These are phyloP conservation scores for Babyrousa celebensis DNA, from an alignment of 2,797 vertebrate species.

Conservation along the genomic window DNA sequence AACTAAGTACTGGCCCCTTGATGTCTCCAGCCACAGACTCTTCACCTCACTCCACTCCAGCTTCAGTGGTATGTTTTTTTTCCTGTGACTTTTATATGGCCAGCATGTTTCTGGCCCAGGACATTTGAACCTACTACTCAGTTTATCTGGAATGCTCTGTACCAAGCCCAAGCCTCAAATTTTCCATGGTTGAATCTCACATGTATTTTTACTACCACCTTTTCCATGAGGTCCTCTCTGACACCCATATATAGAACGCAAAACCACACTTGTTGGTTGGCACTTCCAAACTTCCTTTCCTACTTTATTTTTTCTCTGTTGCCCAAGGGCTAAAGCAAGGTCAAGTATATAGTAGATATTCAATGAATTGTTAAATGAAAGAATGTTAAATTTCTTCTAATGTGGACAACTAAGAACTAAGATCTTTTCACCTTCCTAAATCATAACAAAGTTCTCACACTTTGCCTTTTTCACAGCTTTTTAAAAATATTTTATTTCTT, in stretches of 20 bases:
- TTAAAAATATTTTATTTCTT: conserved; percentile 50
- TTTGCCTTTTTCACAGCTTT: conserved; percentile 46
- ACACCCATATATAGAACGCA: background rate
- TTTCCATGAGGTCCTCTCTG: background rate
- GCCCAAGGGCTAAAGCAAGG: background rate
- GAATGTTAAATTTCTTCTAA: background rate
- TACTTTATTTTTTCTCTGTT: background rate
- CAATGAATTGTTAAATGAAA: conserved; percentile 3
- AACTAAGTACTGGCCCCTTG: background rate
- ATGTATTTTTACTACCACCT: background rate
- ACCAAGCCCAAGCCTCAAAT: background rate
- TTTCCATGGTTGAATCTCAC: background rate
- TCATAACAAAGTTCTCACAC: background rate
- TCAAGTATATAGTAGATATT: background rate
- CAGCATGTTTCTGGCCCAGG: background rate
- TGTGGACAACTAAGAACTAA: background rate
- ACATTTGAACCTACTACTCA: background rate
- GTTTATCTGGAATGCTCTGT: background rate
- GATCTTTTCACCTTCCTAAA: conserved; percentile 45
- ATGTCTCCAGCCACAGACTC: background rate
- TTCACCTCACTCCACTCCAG: background rate
- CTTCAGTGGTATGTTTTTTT: background rate
- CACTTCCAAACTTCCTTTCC: background rate
- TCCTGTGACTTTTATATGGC: background rate
- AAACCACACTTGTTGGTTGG: background rate